Evolutionary conservation across 2,113 vertebrate genomes (phyloP).

Genomic region (Coregonus clupeaformis): DNA sequence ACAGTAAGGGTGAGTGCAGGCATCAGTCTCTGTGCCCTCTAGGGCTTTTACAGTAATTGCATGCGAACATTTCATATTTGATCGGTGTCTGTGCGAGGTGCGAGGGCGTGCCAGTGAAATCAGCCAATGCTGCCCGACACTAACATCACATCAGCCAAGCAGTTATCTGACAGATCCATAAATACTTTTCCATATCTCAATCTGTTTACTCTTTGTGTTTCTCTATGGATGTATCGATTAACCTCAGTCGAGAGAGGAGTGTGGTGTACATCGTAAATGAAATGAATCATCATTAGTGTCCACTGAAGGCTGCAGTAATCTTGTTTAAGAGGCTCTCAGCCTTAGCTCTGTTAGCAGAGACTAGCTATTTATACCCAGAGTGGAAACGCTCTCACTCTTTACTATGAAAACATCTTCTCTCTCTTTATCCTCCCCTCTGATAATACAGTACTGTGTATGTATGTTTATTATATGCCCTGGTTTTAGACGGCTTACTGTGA

Average conservation of each 20-base stretch:
- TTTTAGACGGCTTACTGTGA: no score
- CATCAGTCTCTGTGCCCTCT: neutral
- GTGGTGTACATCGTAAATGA: neutral
- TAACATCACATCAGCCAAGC: neutral
- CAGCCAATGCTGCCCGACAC: neutral
- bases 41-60: constrained; percentile 37
- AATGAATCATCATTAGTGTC: constrained; percentile 7
- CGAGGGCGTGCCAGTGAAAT: neutral
- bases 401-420: no score
- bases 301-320: neutral
- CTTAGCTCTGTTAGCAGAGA: neutral
- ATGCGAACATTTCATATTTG: constrained; percentile 24
- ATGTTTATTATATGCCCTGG: no score
- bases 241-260: neutral
- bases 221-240: neutral
- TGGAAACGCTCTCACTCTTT: neutral
- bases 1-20: neutral
- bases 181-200: neutral
- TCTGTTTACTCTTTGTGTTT: constrained; percentile 1
- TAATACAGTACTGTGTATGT: no score
- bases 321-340: no score
- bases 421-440: no score
- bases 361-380: neutral
- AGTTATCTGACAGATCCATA: neutral
- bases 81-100: neutral